Evolutionary conservation across 2,113 vertebrate genomes (phyloP).

Genomic region (Dipodomys stephensi): DNA sequence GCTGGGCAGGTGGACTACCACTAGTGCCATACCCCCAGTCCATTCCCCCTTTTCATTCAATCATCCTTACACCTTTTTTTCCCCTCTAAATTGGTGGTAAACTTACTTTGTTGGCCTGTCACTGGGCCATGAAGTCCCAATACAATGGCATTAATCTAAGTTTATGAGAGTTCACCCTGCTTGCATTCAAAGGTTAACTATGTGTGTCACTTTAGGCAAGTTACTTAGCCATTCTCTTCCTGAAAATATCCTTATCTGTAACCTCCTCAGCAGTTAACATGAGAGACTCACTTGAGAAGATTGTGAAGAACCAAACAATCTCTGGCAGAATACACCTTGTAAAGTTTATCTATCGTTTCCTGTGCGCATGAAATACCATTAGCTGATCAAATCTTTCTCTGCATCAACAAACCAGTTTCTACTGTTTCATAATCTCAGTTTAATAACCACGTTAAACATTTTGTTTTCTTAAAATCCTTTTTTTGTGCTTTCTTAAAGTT

Average conservation of each 20-base stretch:
- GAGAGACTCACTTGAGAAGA: background rate
- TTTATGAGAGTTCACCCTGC: background rate
- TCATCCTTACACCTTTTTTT: background rate
- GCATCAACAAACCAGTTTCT: background rate
- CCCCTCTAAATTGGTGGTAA: background rate
- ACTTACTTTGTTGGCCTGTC: background rate
- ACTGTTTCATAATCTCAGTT: background rate
- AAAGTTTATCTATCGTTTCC: background rate
- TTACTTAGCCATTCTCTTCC: background rate
- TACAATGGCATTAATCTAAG: background rate
- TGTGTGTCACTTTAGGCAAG: background rate
- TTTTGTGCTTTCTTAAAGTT: background rate
- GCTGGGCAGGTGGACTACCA: too few species aligned
- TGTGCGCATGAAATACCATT: background rate
- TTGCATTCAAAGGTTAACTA: background rate
- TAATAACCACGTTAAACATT: conserved; percentile 10
- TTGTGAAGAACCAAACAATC: background rate
- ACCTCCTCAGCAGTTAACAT: background rate
- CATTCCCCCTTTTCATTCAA: background rate
- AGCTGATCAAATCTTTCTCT: background rate
- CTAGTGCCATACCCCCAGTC: too few species aligned
- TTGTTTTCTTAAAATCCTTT: conserved; percentile 4
- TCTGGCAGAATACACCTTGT: background rate
- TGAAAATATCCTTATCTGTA: background rate
- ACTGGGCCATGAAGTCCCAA: too few species aligned